Percentiles rank a stretch among this genome's conserved stretches.
These are phyloP conservation scores for Chrysina gloriosa DNA, from an alignment of 2,888 invertebrate genomes.

Conservation along the genomic window DNA sequence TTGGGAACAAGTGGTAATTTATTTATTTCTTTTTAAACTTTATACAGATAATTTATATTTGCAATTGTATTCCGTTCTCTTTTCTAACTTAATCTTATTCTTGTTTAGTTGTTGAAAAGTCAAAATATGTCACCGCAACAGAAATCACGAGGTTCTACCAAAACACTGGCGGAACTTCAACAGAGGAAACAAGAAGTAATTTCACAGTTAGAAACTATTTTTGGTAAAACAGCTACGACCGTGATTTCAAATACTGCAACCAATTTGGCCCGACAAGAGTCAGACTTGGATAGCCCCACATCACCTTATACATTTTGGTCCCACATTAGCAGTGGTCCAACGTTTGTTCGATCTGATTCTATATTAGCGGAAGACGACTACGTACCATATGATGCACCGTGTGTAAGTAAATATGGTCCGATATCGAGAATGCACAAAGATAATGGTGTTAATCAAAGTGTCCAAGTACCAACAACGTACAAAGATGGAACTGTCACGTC, in stretches of 20 bases:
- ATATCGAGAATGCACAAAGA: conserved; percentile 69
- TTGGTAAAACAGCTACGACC: conserved; percentile 66
- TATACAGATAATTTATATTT: conserved; percentile 10
- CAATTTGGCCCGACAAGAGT: conserved; percentile 62
- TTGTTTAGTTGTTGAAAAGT: conserved; percentile 51
- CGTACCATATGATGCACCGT: conserved; percentile 75
- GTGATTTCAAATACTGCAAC: conserved; percentile 63
- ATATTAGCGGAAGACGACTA: conserved; percentile 73
- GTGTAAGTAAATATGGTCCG: conserved; percentile 77
- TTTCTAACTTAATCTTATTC: conserved; percentile 8
- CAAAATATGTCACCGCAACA: conserved; percentile 54
- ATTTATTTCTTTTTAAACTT: background rate
- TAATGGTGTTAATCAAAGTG: conserved; percentile 52
- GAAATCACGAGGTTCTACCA: conserved; percentile 61
- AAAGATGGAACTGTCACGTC: conserved; percentile 58
- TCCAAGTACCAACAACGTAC: conserved; percentile 55
- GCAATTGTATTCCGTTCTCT: too few relatives aligned
- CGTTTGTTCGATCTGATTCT: conserved; percentile 68
- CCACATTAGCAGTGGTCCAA: conserved; percentile 57
- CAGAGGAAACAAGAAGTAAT: conserved; percentile 73
- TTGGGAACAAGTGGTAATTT: conserved; percentile 57
- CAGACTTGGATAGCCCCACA: conserved; percentile 59
- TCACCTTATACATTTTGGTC: conserved; percentile 63
- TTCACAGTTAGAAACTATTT: conserved; percentile 71
- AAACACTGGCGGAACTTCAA: conserved; percentile 70